A percentile compares a stretch with the other conserved stretches of the same genome.
These are phyloP conservation scores for Pseudobourletiella spinata DNA, from an alignment of 1,140 invertebrate species.

Conservation along the genomic window DNA sequence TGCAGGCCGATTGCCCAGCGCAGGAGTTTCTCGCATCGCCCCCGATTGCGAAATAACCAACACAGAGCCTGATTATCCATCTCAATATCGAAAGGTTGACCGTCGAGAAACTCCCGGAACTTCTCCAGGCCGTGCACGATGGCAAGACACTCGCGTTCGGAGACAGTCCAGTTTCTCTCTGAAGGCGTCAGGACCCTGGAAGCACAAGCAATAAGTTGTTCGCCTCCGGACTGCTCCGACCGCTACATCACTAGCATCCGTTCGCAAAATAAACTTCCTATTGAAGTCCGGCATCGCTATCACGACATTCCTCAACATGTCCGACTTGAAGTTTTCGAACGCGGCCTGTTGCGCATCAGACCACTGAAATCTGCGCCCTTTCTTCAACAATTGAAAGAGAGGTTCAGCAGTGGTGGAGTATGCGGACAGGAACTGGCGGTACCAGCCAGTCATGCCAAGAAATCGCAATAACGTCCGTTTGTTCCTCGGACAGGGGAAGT, in stretches of 20 bases:
- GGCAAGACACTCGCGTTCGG: slow-evolving; percentile 44
- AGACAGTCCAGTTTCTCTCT: slow-evolving; percentile 43
- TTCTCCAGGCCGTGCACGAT: slow-evolving; percentile 43
- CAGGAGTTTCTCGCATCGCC: slow-evolving; percentile 7
- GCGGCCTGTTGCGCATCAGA: not conserved
- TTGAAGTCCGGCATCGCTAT: not conserved
- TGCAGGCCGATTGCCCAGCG: slow-evolving; percentile 17
- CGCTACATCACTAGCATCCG: not conserved
- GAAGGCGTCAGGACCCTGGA: slow-evolving; percentile 36
- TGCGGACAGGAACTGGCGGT: slow-evolving; percentile 37
- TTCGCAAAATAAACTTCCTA: not conserved
- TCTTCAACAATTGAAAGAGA: not conserved
- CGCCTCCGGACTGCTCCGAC: slow-evolving; percentile 9
- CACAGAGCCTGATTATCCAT: slow-evolving; percentile 12
- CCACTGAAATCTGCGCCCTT: not conserved
- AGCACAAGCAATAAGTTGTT: slow-evolving; percentile 29
- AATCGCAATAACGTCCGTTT: slow-evolving; percentile 39
- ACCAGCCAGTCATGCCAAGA: slow-evolving; percentile 40
- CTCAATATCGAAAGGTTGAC: slow-evolving; percentile 4
- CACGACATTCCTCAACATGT: not conserved
- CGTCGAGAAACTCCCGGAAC: slow-evolving; percentile 36
- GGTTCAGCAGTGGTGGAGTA: not conserved
- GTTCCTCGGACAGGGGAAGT: slow-evolving; percentile 38
- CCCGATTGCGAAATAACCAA: slow-evolving; percentile 10
- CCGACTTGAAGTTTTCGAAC: not conserved